phyloP scores from a whole-genome alignment of 2,888 invertebrate genomes.

The Troides helena region DNA sequence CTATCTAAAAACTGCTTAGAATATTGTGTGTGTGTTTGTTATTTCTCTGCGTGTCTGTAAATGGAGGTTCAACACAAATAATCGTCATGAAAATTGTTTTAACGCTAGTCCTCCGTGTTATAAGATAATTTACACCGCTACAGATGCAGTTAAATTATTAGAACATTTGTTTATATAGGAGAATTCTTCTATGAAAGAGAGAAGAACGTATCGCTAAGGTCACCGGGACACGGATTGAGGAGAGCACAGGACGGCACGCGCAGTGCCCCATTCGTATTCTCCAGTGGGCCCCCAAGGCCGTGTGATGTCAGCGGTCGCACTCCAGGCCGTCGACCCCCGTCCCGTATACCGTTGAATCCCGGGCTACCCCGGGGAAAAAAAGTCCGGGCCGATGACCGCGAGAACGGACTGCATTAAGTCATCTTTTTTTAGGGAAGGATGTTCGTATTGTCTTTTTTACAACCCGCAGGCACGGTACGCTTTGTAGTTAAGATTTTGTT shows the following conservation, averaged over 20 bases:
- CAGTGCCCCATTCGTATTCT: conserved; percentile 23
- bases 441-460: conserved; percentile 24
- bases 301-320: conserved; percentile 35
- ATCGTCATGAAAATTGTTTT: too few relatives aligned
- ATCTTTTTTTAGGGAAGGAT: conserved; percentile 32
- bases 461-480: too few relatives aligned
- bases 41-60: too few relatives aligned
- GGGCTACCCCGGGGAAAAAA: conserved; percentile 47
- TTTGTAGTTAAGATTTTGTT: conserved; percentile 5
- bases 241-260: conserved; percentile 10
- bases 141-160: too few relatives aligned
- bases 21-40: too few relatives aligned
- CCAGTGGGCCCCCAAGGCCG: conserved; percentile 42
- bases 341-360: conserved; percentile 43
- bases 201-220: not conserved
- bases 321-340: conserved; percentile 42
- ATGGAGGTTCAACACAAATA: too few relatives aligned
- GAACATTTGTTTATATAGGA: too few relatives aligned
- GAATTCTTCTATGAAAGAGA: too few relatives aligned
- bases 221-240: conserved; percentile 1
- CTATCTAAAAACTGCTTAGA: too few relatives aligned
- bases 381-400: conserved; percentile 39
- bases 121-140: too few relatives aligned
- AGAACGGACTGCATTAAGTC: conserved; percentile 16
- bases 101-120: too few relatives aligned